Evolutionary conservation across 1,140 invertebrate species (phyloP).

Genomic region (Plectrocnemia conspersa): DNA sequence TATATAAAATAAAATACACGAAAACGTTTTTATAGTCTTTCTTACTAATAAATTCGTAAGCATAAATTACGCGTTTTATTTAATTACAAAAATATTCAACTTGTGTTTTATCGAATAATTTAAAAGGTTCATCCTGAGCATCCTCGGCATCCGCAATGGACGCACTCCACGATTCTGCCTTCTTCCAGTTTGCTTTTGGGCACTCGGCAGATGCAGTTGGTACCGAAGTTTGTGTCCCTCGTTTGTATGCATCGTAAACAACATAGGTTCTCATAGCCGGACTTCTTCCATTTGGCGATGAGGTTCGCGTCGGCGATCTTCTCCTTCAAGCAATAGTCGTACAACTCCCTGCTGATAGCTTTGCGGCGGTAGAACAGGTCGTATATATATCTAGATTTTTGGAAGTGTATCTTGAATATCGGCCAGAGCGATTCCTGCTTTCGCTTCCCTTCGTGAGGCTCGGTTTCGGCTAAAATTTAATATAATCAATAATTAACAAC

Average conservation of each 20-base stretch:
- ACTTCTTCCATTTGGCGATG: slow-evolving; percentile 99
- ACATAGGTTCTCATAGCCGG: slow-evolving; percentile 98
- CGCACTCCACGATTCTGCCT: slow-evolving; percentile 94
- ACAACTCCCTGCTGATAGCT: slow-evolving; percentile 94
- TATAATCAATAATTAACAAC: slow-evolving; percentile 12
- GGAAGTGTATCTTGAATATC: slow-evolving; percentile 98
- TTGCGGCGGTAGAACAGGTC: slow-evolving; percentile 95
- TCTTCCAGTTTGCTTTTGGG: slow-evolving; percentile 98
- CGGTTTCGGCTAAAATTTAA: slow-evolving; percentile 79
- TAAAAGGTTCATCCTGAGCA: slow-evolving; percentile 82
- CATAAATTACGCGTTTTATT: too few species aligned
- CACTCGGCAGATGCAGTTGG: slow-evolving; percentile 98
- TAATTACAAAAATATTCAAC: too few species aligned
- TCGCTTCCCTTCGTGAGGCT: slow-evolving; percentile 98
- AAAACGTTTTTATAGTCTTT: too few species aligned
- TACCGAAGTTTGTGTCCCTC: slow-evolving; percentile 98
- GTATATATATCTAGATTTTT: slow-evolving; percentile 96
- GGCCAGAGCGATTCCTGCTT: slow-evolving; percentile 99
- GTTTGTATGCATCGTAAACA: slow-evolving; percentile 98
- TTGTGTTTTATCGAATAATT: too few species aligned
- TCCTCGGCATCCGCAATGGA: slow-evolving; percentile 95
- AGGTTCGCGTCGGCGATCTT: slow-evolving; percentile 96
- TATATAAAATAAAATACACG: too few species aligned
- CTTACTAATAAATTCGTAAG: too few species aligned
- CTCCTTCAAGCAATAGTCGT: slow-evolving; percentile 95